Evolutionary conservation across 2,113 vertebrate species (phyloP).

Genomic region (Pedetes capensis): DNA sequence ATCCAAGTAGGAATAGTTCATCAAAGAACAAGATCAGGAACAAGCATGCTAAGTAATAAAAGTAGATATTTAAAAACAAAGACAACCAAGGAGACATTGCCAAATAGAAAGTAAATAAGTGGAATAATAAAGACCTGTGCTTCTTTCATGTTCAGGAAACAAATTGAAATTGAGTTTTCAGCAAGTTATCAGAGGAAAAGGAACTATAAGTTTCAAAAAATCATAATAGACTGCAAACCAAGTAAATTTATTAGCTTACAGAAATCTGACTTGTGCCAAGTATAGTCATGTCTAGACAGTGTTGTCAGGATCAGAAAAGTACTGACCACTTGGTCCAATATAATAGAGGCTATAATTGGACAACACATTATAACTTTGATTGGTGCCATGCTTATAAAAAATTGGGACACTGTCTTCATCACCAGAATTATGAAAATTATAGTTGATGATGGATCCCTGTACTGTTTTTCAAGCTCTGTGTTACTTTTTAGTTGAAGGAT

Average conservation of each 20-base stretch:
- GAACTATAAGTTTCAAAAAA: not conserved
- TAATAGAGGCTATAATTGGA: not conserved
- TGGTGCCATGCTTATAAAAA: not conserved
- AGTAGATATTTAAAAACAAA: not conserved
- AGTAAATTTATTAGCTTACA: constrained; percentile 6
- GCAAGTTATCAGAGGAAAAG: not conserved
- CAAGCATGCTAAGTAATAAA: not conserved
- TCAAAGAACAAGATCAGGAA: not conserved
- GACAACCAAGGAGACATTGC: not conserved
- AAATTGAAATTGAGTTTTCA: constrained; percentile 18
- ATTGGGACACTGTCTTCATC: not conserved
- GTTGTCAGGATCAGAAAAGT: not conserved
- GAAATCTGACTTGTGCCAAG: not conserved
- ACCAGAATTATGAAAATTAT: not conserved
- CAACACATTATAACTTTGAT: not conserved
- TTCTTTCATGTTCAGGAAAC: constrained; percentile 16
- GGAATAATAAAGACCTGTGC: not conserved
- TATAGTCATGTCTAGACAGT: not conserved
- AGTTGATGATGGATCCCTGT: not conserved
- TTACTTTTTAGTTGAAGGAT: constrained; percentile 37
- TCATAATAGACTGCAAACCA: constrained; percentile 36
- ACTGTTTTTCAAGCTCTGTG: not conserved
- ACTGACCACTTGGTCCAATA: not conserved
- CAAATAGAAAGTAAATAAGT: not conserved
- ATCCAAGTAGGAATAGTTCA: not conserved